Conservation (phyloP, 37 sponge, comb jelly and placozoan species). For the Amphimedon queenslandica region DNA sequence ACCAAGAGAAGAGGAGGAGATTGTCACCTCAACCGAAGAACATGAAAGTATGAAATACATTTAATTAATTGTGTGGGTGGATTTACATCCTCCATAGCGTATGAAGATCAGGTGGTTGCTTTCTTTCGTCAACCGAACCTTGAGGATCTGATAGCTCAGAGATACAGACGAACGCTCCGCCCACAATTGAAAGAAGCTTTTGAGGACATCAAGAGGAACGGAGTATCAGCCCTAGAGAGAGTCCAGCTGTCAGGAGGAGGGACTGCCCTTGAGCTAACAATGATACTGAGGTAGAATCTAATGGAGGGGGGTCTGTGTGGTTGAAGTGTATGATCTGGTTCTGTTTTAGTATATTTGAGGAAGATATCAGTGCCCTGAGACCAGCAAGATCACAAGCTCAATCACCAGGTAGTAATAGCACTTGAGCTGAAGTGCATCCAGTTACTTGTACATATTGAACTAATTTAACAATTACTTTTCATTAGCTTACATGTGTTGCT, state of each 20-base stretch:
- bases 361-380: constrained; percentile 41
- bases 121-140: constrained; percentile 73
- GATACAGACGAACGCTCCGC: constrained; percentile 47
- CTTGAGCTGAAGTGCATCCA: background rate
- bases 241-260: constrained; percentile 52
- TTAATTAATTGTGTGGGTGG: background rate
- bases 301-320: background rate
- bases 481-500: too few relatives aligned
- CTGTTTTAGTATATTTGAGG: constrained; percentile 63
- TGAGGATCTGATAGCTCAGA: constrained; percentile 21
- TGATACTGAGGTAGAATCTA: constrained; percentile 41
- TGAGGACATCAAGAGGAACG: constrained; percentile 28
- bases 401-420: background rate
- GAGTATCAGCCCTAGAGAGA: constrained; percentile 38
- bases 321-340: too few relatives aligned
- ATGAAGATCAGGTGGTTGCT: constrained; percentile 71
- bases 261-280: constrained; percentile 40
- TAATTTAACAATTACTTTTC: too few relatives aligned
- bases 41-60: background rate
- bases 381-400: constrained; percentile 8
- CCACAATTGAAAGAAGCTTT: constrained; percentile 51
- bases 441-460: background rate
- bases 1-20: background rate
- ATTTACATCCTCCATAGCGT: constrained; percentile 23
- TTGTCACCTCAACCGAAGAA: background rate